Conservation (phyloP, 2,797 vertebrate genomes). For the Eidolon dupreanum region DNA sequence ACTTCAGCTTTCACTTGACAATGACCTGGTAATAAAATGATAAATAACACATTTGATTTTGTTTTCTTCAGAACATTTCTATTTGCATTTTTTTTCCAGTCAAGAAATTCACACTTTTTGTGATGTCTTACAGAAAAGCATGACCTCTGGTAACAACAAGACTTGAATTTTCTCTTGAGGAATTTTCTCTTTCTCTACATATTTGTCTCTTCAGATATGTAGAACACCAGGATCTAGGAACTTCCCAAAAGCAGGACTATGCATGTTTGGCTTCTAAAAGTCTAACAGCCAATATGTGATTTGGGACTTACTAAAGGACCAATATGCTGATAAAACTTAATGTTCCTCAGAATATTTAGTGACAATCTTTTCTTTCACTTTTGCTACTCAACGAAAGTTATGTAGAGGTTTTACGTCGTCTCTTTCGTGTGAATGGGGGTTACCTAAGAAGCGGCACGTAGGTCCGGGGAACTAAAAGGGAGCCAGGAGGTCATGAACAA, state of each 20-base stretch:
- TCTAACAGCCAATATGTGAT: background rate
- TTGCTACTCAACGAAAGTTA: background rate
- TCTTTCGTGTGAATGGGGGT: too few species aligned
- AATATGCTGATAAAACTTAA: background rate
- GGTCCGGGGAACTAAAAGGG: too few species aligned
- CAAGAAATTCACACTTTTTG: background rate
- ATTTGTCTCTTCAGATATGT: background rate
- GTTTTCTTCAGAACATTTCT: background rate
- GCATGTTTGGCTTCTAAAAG: background rate
- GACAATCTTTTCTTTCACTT: background rate
- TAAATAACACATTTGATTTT: background rate
- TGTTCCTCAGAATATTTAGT: background rate
- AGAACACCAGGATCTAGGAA: background rate
- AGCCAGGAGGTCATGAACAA: background rate
- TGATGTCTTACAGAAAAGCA: background rate
- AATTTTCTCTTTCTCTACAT: background rate
- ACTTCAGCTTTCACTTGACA: background rate
- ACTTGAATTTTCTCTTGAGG: background rate
- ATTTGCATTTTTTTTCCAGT: background rate
- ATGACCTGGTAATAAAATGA: background rate
- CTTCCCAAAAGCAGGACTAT: background rate
- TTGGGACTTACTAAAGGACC: background rate
- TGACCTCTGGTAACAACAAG: accelerated
- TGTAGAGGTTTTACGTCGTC: background rate
- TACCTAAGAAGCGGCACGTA: background rate